Base-by-base conservation (phyloP, 1,140 invertebrate species). In the Drosophila mojavensis region DNA sequence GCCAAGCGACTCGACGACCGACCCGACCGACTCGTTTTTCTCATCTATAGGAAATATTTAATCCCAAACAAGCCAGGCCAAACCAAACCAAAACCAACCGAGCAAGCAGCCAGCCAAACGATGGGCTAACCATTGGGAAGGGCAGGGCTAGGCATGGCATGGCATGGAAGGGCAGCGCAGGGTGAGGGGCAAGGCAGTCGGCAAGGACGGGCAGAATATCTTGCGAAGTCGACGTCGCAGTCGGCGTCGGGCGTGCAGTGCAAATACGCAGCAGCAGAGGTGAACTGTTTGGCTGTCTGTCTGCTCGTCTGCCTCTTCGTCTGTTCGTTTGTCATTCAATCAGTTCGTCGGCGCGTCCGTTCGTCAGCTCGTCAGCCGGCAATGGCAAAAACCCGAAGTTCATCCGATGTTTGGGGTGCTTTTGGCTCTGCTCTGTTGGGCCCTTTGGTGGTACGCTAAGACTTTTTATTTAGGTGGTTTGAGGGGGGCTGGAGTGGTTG, bases 31-130 rank as follows among this genome's bases (percentile, higher is more conserved):
- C 84, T 89, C 84, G 84, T 89, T 89, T 88, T 89, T 89, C 85
- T 85, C 84, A 89, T 89, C 84, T 89, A 89, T 89, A 89, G 84
- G 85, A 89, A 89, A 89, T 89, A 89, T 84, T 89, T 89, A 88
- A 88, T 88, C 84, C 84, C 84, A 88, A 88, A 88, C 83, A 89
- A 83, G 82, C 82, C 82, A 81, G 60, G 83, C 79, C 78, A 86
- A 82, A 73, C 75, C 78, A 79, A 78, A 66, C 75, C 78, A 79
- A 78, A 66, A 56, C 39, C 78, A 43, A 55, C 79, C 79, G 78
- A 86, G 77, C 81, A 81, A 76, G 80, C 75, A 39, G 55, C 48
- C 55, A 36, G 59, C 47, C 79, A 75, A 59, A n/a, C 51, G 28
- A 33, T 33, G 28, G 4, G 50, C 41, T 26, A 33, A 36, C 15